Evolutionary conservation across 2,888 invertebrate species (phyloP).

Genomic region (Ormia ochracea): DNA sequence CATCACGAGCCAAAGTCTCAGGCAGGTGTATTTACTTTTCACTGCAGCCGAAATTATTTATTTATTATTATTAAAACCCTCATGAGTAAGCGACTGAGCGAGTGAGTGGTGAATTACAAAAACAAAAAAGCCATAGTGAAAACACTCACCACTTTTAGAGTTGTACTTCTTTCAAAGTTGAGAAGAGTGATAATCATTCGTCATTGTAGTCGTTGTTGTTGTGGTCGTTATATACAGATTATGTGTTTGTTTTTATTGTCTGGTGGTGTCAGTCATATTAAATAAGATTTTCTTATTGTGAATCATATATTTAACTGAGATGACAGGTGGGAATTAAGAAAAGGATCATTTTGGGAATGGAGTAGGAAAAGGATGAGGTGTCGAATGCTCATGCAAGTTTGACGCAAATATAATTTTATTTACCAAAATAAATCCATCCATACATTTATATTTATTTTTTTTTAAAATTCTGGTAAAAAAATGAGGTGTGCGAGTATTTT

Average conservation of each 20-base stretch:
- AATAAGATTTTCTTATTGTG: background rate
- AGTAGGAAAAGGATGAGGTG: no score
- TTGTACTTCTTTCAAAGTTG: constrained; percentile 21
- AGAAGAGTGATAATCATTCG: no score
- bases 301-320: background rate
- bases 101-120: background rate
- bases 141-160: constrained; percentile 5
- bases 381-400: no score
- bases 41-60: background rate
- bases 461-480: no score
- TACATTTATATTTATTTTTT: no score
- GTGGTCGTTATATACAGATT: background rate
- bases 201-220: background rate
- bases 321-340: background rate
- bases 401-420: no score
- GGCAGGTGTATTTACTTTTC: background rate
- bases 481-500: no score
- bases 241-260: constrained; percentile 13
- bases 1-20: constrained; percentile 57
- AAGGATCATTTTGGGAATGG: background rate
- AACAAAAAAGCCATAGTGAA: background rate
- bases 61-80: background rate
- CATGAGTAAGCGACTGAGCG: background rate
- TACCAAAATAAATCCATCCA: no score
- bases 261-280: background rate